phyloP scores from a whole-genome alignment of 2,888 invertebrate species.

The Timema podura region DNA sequence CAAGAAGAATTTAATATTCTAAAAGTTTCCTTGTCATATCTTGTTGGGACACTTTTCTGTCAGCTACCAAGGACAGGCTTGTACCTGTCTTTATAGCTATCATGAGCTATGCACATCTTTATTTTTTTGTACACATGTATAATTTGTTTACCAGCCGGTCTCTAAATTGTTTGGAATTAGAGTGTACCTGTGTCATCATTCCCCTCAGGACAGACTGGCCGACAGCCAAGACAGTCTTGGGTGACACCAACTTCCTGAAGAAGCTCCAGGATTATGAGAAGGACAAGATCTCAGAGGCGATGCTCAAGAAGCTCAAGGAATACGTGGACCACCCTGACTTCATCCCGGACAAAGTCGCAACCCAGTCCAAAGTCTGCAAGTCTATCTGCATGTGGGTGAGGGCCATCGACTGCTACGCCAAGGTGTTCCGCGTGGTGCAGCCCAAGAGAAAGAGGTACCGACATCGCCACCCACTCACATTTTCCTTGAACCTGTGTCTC shows the following conservation, averaged over 20 bases:
- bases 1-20: too few species aligned
- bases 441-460: conserved; percentile 81
- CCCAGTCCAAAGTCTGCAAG: conserved; percentile 81
- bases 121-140: background rate
- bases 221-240: conserved; percentile 72
- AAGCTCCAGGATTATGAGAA: conserved; percentile 81
- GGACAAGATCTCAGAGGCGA: conserved; percentile 74
- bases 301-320: conserved; percentile 70
- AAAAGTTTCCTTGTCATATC: too few species aligned
- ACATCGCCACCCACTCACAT: too few species aligned
- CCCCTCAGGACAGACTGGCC: conserved; percentile 77
- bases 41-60: too few species aligned
- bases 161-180: background rate
- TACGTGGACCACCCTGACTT: conserved; percentile 86
- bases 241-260: conserved; percentile 78
- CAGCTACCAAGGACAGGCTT: too few species aligned
- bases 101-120: background rate
- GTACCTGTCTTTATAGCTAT: too few species aligned
- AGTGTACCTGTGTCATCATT: conserved; percentile 21
- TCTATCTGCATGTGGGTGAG: conserved; percentile 92
- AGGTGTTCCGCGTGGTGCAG: conserved; percentile 80
- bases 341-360: conserved; percentile 75
- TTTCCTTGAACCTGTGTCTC: too few species aligned
- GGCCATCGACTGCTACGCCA: conserved; percentile 85
- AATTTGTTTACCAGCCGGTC: background rate